Conservation (phyloP, 2,888 invertebrate genomes). For the Caenorhabditis panamensis region DNA sequence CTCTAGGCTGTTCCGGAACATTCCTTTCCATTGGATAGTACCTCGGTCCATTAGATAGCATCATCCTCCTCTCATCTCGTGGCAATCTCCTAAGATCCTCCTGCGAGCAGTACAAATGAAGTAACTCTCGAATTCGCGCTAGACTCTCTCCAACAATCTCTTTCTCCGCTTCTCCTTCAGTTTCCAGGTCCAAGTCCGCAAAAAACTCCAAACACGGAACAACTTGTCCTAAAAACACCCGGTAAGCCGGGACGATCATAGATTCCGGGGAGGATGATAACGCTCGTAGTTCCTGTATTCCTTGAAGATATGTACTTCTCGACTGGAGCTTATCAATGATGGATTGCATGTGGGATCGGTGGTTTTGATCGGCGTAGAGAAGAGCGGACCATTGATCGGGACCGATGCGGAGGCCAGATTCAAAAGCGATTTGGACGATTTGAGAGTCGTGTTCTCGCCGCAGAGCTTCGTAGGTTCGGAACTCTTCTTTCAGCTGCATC, state of each 20-base stretch:
- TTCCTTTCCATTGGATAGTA: neutral
- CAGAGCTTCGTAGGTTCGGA: constrained; percentile 89
- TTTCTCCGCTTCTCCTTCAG: constrained; percentile 15
- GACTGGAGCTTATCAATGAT: constrained; percentile 82
- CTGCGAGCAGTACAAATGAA: constrained; percentile 29
- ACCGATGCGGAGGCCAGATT: constrained; percentile 95
- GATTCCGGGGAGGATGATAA: constrained; percentile 2
- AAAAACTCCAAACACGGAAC: constrained; percentile 55
- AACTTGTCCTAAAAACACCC: constrained; percentile 34
- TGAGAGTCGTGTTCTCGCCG: constrained; percentile 97
- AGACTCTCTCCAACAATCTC: constrained; percentile 14
- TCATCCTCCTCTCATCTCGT: constrained; percentile 16
- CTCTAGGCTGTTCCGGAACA: no score
- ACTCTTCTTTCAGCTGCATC: constrained; percentile 87
- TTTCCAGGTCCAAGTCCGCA: constrained; percentile 23
- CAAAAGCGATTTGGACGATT: constrained; percentile 94
- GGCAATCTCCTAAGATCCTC: constrained; percentile 29
- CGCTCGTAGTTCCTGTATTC: constrained; percentile 59
- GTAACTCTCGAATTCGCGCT: constrained; percentile 11
- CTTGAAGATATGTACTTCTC: constrained; percentile 59
- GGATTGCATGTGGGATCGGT: constrained; percentile 97
- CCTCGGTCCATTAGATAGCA: neutral
- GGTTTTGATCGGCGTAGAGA: constrained; percentile 94
- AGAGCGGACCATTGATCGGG: constrained; percentile 99
- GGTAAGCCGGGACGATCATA: constrained; percentile 1